phyloP scores from a whole-genome alignment of 2,113 vertebrate species.

The Petaurus breviceps region DNA sequence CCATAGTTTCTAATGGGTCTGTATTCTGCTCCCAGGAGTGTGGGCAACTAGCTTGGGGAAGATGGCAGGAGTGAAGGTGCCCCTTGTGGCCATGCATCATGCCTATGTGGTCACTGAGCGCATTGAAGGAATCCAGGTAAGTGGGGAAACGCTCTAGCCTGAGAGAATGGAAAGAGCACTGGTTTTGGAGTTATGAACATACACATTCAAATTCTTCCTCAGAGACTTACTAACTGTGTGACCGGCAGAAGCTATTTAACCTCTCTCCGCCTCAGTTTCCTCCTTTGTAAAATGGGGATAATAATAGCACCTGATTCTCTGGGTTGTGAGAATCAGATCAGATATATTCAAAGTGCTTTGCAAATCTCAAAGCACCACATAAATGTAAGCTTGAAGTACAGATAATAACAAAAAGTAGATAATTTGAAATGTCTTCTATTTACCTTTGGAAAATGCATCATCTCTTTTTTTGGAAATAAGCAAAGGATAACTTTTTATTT shows the following conservation, averaged over 20 bases:
- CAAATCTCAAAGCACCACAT: background rate
- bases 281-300: background rate
- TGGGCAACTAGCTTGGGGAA: conserved; percentile 92
- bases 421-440: background rate
- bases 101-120: conserved; percentile 97
- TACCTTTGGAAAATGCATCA: background rate
- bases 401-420: background rate
- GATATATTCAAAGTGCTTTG: background rate
- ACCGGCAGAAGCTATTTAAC: rapidly evolving
- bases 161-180: background rate
- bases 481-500: background rate
- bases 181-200: background rate
- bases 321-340: rapidly evolving
- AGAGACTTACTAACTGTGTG: rapidly evolving
- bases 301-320: rapidly evolving
- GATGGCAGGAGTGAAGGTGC: conserved; percentile 95
- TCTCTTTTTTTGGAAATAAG: background rate
- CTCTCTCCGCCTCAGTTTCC: background rate
- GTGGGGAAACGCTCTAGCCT: rapidly evolving
- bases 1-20: background rate
- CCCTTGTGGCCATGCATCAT: conserved; percentile 95
- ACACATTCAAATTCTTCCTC: background rate
- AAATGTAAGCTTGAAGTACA: background rate
- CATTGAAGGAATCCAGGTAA: conserved; percentile 97
- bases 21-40: conserved; percentile 85